Base-by-base conservation (phyloP, 2,888 invertebrate genomes). In the Platerodrilus igneus region DNA sequence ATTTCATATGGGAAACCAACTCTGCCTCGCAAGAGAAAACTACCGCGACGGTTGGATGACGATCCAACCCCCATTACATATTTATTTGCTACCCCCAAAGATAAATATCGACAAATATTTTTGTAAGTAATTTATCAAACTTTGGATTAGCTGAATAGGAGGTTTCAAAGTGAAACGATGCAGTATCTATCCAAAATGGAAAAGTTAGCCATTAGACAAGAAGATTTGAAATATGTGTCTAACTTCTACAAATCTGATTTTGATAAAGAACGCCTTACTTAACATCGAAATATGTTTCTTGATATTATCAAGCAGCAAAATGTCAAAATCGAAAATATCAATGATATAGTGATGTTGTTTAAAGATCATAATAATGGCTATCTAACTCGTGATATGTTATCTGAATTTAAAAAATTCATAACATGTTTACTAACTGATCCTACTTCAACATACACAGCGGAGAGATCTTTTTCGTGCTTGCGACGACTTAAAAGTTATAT, bases 21-120 rank as follows among this genome's bases (percentile, higher is more conserved):
- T 22, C 22, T 22, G 22, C 5, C 22, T 22, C 22, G 22, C 22
- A 22, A 22, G 22, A 22, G 22, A 22, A 22, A 22, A 22, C n/a
- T n/a, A 22, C 22, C 22, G n/a, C 22, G 22, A 22, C 22, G 22
- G 22, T 22, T 22, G 22, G 22, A 22, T 22, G 22, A 22, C 9
- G 22, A 22, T 22, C 22, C 22, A 22, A 22, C 9, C 22, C 9
- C 22, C 22, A 22, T 10, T 22, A 10, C 22, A 22, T 22, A 22
- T 22, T 22, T 22, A 22, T 22, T 22, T 22, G 22, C 22, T 6
- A 9, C 22, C 22, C n/a, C n/a, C n/a, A n/a, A n/a, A n/a, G n/a
- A n/a, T n/a, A n/a, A n/a, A n/a, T n/a, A n/a, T n/a, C n/a, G n/a
- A n/a, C n/a, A 22, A 22, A 22, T 8, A 22, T 22, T 22, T 22